Evolutionary conservation across 2,797 vertebrate genomes (phyloP).

Genomic region (Chrosomus eos): DNA sequence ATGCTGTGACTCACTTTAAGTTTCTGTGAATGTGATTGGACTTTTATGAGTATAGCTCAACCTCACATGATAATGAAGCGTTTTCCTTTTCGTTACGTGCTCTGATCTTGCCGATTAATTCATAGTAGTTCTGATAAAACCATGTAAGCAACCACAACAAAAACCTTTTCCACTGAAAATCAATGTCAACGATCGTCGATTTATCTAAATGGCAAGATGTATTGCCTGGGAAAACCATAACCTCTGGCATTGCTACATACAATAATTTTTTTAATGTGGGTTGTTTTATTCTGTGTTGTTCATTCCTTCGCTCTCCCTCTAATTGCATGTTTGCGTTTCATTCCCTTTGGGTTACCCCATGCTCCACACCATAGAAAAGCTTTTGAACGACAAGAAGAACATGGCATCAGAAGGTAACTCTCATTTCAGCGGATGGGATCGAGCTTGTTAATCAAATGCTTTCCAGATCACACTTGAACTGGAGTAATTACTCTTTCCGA

Average conservation of each 20-base stretch:
- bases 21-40: constrained; percentile 62
- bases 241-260: constrained; percentile 70
- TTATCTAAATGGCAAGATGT: constrained; percentile 44
- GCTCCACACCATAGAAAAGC: constrained; percentile 53
- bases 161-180: constrained; percentile 20
- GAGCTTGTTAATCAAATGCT: constrained; percentile 69
- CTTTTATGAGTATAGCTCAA: constrained; percentile 39
- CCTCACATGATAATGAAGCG: constrained; percentile 27
- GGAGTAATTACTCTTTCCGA: constrained; percentile 71
- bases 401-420: constrained; percentile 51
- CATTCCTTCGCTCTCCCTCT: constrained; percentile 51
- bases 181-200: neutral
- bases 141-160: constrained; percentile 12
- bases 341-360: constrained; percentile 59
- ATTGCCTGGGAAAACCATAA: constrained; percentile 72
- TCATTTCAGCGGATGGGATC: constrained; percentile 57
- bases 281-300: constrained; percentile 46
- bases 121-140: constrained; percentile 16
- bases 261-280: constrained; percentile 40
- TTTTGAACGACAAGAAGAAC: constrained; percentile 55
- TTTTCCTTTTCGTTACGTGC: constrained; percentile 20
- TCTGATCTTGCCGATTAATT: constrained; percentile 23
- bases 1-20: constrained; percentile 62
- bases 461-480: constrained; percentile 70
- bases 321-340: constrained; percentile 73